phyloP scores from a whole-genome alignment of 2,797 vertebrate species.

The Semotilus atromaculatus region DNA sequence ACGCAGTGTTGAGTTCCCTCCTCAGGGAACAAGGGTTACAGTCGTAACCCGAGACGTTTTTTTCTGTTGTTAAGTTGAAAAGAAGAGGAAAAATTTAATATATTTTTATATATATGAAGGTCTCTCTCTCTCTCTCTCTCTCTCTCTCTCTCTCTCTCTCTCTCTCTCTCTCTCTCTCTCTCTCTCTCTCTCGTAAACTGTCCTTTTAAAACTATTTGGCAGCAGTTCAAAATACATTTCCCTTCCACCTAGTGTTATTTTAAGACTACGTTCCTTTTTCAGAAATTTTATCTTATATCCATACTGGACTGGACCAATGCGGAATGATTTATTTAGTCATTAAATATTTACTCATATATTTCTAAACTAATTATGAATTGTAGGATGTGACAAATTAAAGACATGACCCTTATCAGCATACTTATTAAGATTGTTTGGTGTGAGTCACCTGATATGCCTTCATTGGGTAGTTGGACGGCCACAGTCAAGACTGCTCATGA shows the following conservation, averaged over 20 bases:
- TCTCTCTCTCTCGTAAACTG: background rate
- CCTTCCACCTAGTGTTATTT: conserved; percentile 3
- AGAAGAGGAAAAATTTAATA: too few species aligned
- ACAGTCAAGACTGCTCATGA: conserved; percentile 16
- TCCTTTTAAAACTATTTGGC: background rate
- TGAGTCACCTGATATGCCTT: conserved; percentile 48
- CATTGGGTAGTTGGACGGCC: conserved; percentile 21
- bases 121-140: too few species aligned
- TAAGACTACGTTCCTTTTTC: conserved; percentile 19
- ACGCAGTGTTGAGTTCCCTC: too few species aligned
- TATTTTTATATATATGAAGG: too few species aligned
- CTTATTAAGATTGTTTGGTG: conserved; percentile 59
- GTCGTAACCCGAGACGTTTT: too few species aligned
- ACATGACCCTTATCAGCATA: conserved; percentile 59
- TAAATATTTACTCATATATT: conserved; percentile 58
- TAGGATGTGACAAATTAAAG: conserved; percentile 55
- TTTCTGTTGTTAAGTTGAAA: too few species aligned
- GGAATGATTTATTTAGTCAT: conserved; percentile 56
- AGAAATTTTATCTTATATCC: conserved; percentile 20
- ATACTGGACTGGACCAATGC: conserved; percentile 37
- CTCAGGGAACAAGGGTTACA: too few species aligned
- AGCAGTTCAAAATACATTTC: background rate
- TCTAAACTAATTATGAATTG: conserved; percentile 50
- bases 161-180: too few species aligned
- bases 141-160: too few species aligned